Evolutionary conservation across 2,113 vertebrate genomes (phyloP).

Genomic region (Tetrax tetrax): DNA sequence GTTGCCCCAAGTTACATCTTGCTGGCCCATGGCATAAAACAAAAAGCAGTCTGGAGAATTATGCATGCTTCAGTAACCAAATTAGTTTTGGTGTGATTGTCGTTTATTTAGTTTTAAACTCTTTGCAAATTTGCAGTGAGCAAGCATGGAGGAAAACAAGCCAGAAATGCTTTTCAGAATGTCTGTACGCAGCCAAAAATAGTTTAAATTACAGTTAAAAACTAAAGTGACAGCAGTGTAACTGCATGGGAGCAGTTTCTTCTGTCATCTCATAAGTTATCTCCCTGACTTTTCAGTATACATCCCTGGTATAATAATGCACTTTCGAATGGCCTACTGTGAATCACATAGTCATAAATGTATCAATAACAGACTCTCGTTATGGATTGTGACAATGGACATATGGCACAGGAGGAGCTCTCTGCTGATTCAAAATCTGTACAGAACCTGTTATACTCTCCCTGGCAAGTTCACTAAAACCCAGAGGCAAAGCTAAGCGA

Average conservation of each 20-base stretch:
- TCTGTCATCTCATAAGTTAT: background rate
- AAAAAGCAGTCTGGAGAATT: background rate
- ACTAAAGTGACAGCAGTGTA: background rate
- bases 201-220: conserved; percentile 63
- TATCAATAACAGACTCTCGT: background rate
- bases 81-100: conserved; percentile 69
- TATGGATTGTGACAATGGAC: background rate
- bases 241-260: background rate
- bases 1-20: background rate
- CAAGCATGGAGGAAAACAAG: conserved; percentile 17
- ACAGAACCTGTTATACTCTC: background rate
- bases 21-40: background rate
- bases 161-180: background rate
- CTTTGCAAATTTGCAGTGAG: conserved; percentile 22
- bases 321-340: background rate
- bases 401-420: conserved; percentile 28
- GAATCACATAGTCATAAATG: background rate
- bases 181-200: conserved; percentile 26
- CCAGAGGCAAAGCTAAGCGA: background rate
- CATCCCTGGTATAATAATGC: conserved; percentile 24
- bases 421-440: background rate
- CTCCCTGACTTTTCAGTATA: conserved; percentile 50
- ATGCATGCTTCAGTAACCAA: background rate
- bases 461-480: background rate
- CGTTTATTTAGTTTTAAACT: conserved; percentile 45